Base-by-base conservation (phyloP, 2,797 vertebrate genomes). In the Threskiornis aethiopicus region DNA sequence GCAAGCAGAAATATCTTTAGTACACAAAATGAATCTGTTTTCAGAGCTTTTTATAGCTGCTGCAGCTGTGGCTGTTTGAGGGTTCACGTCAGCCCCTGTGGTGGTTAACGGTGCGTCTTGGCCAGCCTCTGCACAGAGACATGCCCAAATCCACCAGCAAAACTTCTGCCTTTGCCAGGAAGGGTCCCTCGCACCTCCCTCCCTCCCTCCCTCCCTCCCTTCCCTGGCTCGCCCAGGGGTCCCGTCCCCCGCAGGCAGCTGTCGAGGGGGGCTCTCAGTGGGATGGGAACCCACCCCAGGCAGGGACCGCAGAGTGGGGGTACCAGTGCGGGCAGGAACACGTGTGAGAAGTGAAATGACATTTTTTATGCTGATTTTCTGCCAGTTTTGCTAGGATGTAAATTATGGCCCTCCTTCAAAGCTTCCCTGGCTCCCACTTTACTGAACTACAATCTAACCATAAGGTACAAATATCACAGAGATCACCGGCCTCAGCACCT, bases 331-430 rank as follows among this genome's bases (percentile, higher is more conserved):
- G 79, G 33, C 79, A 67, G 54, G 18, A 37, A 18, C 22, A 1
- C 0, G 0, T 10, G 3, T 5, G 5, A 67, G 31, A 35, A 13
- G 10, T 6, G 15, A 69, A 61, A 59, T 73, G 33, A 5, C 12
- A 2, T 6, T 35, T 29, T 24, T 69, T 0, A 6, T 13, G 54
- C 6, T 31, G 52, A 18, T 69, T 64, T 88, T 71, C 59, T 80
- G 79, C 10, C 46, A 12, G 13, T 35, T 89, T 77, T 62, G 11
- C 21, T 28, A 31, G 46, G 41, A 37, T 47, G 14, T 9, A 21
- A 80, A 73, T 33, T 5, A 66, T 11, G 9, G 37, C 15, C 18
- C 15, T 44, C 37, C 41, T 51, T 52, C 71, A 57, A 31, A 92
- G 16, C 59, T 35, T 26, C 37, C 17, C 28, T 10, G 37, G 8